These are phyloP conservation scores for Encarsia formosa DNA, from an alignment of 2,888 invertebrate genomes.

Conservation along the genomic window DNA sequence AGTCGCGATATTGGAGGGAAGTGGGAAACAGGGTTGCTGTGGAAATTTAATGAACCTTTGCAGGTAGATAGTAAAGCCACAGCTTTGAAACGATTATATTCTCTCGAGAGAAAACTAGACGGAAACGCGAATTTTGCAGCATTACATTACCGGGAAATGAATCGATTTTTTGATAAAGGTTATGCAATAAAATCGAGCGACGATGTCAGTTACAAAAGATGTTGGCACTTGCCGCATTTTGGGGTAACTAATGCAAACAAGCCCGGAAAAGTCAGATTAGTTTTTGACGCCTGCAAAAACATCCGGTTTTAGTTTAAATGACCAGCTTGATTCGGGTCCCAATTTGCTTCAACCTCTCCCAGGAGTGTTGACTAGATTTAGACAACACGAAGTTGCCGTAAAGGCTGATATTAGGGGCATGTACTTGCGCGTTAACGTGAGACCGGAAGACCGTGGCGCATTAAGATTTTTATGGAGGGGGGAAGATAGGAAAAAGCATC, in stretches of 20 bases:
- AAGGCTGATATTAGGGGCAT: slow-evolving; percentile 5
- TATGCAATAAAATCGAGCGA: slow-evolving; percentile 1
- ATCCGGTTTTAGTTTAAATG: neutral
- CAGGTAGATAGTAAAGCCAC: neutral
- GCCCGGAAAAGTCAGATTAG: neutral
- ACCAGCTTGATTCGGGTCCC: neutral
- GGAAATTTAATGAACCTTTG: neutral
- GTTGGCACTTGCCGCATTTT: slow-evolving; percentile 4
- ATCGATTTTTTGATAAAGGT: no score
- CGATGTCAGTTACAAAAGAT: no score
- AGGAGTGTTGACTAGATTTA: neutral
- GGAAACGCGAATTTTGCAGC: neutral
- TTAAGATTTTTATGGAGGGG: slow-evolving; percentile 7
- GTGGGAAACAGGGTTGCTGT: slow-evolving; percentile 3
- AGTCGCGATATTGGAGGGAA: neutral
- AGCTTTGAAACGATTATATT: neutral
- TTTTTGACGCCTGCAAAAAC: slow-evolving; percentile 6
- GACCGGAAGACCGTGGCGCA: neutral
- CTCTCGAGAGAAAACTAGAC: neutral
- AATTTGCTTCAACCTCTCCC: neutral
- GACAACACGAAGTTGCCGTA: neutral
- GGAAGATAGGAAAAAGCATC: neutral
- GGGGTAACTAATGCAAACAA: neutral
- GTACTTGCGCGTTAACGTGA: neutral
- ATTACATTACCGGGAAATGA: slow-evolving; percentile 9